Conservation (phyloP, 2,888 invertebrate species). For the Drosophila leonis region DNA sequence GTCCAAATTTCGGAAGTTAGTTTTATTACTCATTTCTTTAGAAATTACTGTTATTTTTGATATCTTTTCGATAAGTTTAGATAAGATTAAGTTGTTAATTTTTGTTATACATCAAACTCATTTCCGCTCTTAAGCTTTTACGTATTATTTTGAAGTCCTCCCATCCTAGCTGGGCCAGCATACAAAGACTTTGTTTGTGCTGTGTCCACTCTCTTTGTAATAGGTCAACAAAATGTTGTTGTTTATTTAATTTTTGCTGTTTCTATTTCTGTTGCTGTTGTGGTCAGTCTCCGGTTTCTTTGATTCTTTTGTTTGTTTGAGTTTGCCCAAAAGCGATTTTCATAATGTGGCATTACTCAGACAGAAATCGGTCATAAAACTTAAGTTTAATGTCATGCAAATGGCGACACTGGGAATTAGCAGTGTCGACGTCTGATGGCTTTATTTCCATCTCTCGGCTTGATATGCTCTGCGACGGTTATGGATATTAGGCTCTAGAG, state of each 20-base stretch:
- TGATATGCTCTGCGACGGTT: conserved; percentile 35
- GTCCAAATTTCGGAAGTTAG: not conserved
- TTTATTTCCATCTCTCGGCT: conserved; percentile 57
- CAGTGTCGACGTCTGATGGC: conserved; percentile 62
- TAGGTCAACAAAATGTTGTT: conserved; percentile 21
- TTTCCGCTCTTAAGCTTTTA: not conserved
- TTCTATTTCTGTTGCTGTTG: not conserved
- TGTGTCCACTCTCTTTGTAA: conserved; percentile 19
- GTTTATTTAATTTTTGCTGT: not conserved
- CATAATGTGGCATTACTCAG: conserved; percentile 57
- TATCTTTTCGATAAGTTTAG: not conserved
- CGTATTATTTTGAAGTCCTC: conserved; percentile 1
- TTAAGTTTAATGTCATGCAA: conserved; percentile 71
- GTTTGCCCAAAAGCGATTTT: conserved; percentile 44
- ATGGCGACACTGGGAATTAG: conserved; percentile 75
- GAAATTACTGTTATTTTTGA: not conserved
- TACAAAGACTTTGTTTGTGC: conserved; percentile 14
- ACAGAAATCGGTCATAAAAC: conserved; percentile 71
- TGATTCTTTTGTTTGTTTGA: conserved; percentile 29
- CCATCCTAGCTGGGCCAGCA: not conserved
- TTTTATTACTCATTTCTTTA: conserved; percentile 25
- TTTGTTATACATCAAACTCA: conserved; percentile 6
- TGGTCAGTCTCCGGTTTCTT: conserved; percentile 43
- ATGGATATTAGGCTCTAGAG: conserved; percentile 30
- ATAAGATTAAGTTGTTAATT: conserved; percentile 7